These are phyloP conservation scores for Chaetogeoica ovagalla DNA, from an alignment of 2,888 invertebrate species.

Conservation along the genomic window DNA sequence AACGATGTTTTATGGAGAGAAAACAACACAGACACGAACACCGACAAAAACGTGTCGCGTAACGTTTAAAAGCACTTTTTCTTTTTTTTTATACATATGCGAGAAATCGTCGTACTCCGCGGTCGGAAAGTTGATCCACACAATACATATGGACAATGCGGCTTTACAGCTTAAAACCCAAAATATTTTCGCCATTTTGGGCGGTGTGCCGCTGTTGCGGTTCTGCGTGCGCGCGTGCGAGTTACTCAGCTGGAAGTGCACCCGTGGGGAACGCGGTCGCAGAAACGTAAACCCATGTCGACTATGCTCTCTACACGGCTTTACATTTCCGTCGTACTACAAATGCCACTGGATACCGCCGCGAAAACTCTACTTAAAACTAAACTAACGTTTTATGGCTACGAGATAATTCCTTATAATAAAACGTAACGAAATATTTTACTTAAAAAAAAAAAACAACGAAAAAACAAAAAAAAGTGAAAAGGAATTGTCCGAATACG, in stretches of 20 bases:
- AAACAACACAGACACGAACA: too few relatives aligned
- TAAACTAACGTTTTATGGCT: constrained; percentile 20
- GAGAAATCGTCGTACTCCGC: not conserved
- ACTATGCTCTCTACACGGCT: constrained; percentile 9
- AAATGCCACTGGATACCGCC: constrained; percentile 11
- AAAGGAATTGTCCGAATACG: too few relatives aligned
- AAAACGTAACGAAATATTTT: not conserved
- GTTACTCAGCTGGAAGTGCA: constrained; percentile 45
- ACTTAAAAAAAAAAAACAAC: not conserved
- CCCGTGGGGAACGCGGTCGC: constrained; percentile 49
- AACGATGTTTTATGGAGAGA: too few relatives aligned
- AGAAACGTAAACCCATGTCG: constrained; percentile 46
- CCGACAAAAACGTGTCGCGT: not conserved
- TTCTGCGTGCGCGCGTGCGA: constrained; percentile 22
- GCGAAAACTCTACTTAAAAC: constrained; percentile 40
- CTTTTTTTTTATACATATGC: not conserved
- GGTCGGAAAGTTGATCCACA: constrained; percentile 23
- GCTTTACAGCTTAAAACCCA: constrained; percentile 26
- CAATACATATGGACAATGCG: constrained; percentile 7
- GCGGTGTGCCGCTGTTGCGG: constrained; percentile 26
- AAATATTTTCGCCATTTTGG: constrained; percentile 41
- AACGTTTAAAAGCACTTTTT: not conserved
- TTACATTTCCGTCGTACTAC: constrained; percentile 34
- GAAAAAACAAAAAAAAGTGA: too few relatives aligned
- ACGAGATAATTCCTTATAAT: not conserved